Conservation (phyloP, 1,140 invertebrate genomes). For the Maconellicoccus hirsutus region DNA sequence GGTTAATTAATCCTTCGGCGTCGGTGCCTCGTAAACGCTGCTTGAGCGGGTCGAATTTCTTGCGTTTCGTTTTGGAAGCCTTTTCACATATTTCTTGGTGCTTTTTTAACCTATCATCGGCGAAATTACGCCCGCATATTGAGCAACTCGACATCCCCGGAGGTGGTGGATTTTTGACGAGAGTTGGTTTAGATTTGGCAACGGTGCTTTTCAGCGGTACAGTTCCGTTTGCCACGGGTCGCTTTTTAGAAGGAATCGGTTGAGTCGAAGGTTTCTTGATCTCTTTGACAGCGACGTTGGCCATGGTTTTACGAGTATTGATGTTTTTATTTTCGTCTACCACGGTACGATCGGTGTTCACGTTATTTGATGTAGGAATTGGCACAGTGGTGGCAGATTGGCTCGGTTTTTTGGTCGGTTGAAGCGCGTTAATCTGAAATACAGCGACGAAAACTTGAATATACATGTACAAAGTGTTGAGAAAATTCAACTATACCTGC, state of each 20-base stretch:
- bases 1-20: constrained; percentile 55
- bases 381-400: too few species aligned
- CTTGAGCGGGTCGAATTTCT: constrained; percentile 74
- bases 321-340: too few species aligned
- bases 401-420: too few species aligned
- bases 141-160: constrained; percentile 35
- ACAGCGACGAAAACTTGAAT: too few species aligned
- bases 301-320: too few species aligned
- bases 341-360: not conserved
- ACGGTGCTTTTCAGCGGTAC: not conserved
- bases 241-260: not conserved
- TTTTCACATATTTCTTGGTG: constrained; percentile 75
- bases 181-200: not conserved
- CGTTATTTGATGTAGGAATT: not conserved
- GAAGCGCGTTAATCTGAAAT: too few species aligned
- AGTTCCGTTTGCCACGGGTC: not conserved
- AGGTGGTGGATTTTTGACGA: constrained; percentile 13
- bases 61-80: constrained; percentile 61
- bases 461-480: too few species aligned
- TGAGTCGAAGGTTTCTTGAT: constrained; percentile 16
- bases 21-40: constrained; percentile 78
- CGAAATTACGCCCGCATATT: constrained; percentile 60
- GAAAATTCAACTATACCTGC: not conserved
- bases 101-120: constrained; percentile 58
- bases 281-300: not conserved